A percentile compares a stretch with the other conserved stretches of the same genome.
These are phyloP conservation scores for Drosophila siamana DNA, from an alignment of 2,888 invertebrate species.

Conservation along the genomic window DNA sequence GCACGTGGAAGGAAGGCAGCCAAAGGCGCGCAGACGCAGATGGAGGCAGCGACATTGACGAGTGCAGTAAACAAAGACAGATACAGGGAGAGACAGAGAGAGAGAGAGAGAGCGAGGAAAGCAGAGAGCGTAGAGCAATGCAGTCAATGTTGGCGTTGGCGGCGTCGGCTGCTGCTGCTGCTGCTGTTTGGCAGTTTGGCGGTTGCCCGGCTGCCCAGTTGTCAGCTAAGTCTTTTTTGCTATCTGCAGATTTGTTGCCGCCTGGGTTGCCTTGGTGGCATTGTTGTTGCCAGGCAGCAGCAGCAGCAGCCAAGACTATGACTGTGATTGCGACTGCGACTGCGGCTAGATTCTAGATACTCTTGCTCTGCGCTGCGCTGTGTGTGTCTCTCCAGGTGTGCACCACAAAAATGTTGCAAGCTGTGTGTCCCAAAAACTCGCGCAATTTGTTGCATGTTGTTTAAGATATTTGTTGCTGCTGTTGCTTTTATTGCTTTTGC, in stretches of 20 bases:
- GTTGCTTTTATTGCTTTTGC: conserved; percentile 16
- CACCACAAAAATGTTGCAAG: conserved; percentile 63
- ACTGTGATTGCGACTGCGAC: conserved; percentile 32
- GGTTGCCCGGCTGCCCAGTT: conserved; percentile 46
- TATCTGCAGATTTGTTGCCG: conserved; percentile 52
- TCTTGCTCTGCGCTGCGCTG: conserved; percentile 26
- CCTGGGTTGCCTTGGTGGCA: conserved; percentile 35
- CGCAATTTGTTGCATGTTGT: conserved; percentile 63
- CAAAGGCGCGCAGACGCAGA: conserved; percentile 34
- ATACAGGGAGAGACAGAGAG: not conserved
- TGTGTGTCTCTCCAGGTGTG: conserved; percentile 69
- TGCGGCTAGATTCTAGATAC: conserved; percentile 66
- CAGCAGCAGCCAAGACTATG: not conserved
- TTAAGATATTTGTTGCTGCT: conserved; percentile 20
- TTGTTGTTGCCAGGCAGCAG: conserved; percentile 52
- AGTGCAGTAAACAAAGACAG: not conserved
- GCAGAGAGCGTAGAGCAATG: conserved; percentile 22
- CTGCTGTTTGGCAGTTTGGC: conserved; percentile 56
- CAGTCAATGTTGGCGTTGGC: conserved; percentile 12
- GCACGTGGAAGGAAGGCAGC: conserved; percentile 39
- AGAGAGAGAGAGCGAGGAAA: conserved; percentile 10
- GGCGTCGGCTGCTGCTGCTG: conserved; percentile 34
- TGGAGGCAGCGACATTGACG: conserved; percentile 7
- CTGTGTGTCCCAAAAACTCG: conserved; percentile 62
- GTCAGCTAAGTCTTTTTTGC: conserved; percentile 47